Evolutionary conservation across 1,140 invertebrate genomes (phyloP), one percentile per base, ranked within the genome.

Genomic region (Neodiprion lecontei): DNA sequence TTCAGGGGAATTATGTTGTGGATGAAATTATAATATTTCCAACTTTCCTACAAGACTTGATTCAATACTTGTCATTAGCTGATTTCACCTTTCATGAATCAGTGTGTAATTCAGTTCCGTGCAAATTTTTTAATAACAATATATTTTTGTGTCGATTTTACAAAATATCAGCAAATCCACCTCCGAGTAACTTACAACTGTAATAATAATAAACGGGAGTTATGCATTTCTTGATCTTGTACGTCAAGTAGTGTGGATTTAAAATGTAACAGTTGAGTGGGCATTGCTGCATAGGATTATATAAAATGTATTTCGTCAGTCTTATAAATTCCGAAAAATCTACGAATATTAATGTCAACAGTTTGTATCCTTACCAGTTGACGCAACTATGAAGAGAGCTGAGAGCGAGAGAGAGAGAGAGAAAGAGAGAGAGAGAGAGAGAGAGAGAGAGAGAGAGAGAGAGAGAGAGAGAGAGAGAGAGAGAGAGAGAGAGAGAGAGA

Each of bases 261-360:
- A 40, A 40, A 40, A 40, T 40, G 28, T 40, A 40, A 40, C 2
- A 40, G 28, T 40, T 40, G 28, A 40, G 28, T 40, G 28, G 28
- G 28, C 28, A 40, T 40, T 40, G 28, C 28, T 61, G 8, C 53
- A 17, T 17, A 9, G 53, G 53, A 61, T 61, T 61, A 9, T 61
- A 61, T 61, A 61, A 71, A 72, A 67, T 17, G 17, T 67, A 69
- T 10, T 69, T 74, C 68, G 68, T 78, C 77, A 78, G 77, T 78
- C 77, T 78, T 76, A 74, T 78, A 74, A 68, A 40, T 74, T 74
- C 70, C 73, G 70, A 75, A 75, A 75, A 77, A 73, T 74, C 72
- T 75, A 48, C 61, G 50, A 49, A 48, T 69, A 12, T 17, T 12
- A 9, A 61, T 17, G 53, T 9, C n/a, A 40, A 5, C 28, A 40